These are phyloP conservation scores for Patagioenas fasciata DNA, from an alignment of 2,113 vertebrate genomes.

Conservation along the genomic window DNA sequence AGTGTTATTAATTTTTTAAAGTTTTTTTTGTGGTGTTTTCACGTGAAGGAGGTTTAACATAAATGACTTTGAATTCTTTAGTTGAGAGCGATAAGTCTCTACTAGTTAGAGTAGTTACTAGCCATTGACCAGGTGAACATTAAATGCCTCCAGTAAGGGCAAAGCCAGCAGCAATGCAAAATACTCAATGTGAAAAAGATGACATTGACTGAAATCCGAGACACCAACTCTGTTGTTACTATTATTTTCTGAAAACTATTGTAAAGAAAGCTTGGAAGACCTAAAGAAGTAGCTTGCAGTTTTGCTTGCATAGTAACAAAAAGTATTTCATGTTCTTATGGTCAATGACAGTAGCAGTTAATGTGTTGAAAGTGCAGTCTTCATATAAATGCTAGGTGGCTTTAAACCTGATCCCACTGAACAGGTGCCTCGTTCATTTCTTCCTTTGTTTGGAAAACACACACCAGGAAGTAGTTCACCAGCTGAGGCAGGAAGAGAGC, in stretches of 20 bases:
- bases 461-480: neutral
- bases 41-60: neutral
- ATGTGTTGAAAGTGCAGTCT: neutral
- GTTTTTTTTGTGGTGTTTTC: neutral
- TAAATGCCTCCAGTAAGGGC: neutral
- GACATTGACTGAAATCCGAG: neutral
- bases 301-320: neutral
- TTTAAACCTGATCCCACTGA: neutral
- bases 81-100: neutral
- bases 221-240: neutral
- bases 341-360: neutral
- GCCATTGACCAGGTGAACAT: neutral
- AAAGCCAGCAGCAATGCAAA: neutral
- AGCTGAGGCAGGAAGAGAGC: neutral
- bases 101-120: neutral
- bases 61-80: neutral
- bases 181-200: neutral
- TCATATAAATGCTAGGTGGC: neutral
- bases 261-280: neutral
- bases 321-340: neutral
- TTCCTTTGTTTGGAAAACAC: conserved; percentile 15
- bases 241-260: neutral
- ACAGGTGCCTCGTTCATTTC: neutral
- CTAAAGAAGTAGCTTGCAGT: neutral
- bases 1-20: neutral